Base-by-base conservation (phyloP, 2,113 vertebrate species). In the Hipposideros armiger region DNA sequence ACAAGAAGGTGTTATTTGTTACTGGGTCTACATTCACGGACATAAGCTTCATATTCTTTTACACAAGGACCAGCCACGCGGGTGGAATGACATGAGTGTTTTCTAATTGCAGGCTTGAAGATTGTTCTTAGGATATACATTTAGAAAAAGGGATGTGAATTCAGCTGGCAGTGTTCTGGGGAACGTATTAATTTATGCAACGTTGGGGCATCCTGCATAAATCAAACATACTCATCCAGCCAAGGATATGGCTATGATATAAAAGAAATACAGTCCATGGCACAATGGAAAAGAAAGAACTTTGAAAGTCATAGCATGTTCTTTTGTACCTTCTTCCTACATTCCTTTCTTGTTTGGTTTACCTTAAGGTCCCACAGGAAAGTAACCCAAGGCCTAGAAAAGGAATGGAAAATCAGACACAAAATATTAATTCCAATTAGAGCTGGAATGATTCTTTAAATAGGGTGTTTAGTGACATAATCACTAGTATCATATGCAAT, bases 141-240 rank as follows among this genome's bases (percentile, higher is more conserved):
- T 78, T 89, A 60, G 36, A 69, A 74, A 96, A 94, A 70, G 9
- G 19, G 40, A 30, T 62, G 45, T 83, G 50, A 90, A 84, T 70
- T 93, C 52, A 76, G 19, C 76, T 80, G 82, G 62, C 24, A 40
- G n/a, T 58, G 3, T 76, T 90, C 69, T 64, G 64, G 70, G 92
- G 54, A 26, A 26, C 70, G 86, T 72, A 67, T 66, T 76, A 70
- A 90, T 77, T 91, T 58, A 58, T 42, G 64, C 19, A 36, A 30
- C 32, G 26, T 50, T 88, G 24, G 62, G 2, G n/a, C 64, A 81
- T 64, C 90, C 64, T 72, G 62, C 16, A n/a, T 81, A 95, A 89
- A 74, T 45, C 67, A 82, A 19, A 64, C 5, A 11, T 54, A 40
- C 40, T 64, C 14, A 76, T 58, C 15, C 32, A 81, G 50, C 47